Base-by-base conservation (phyloP, 1,140 invertebrate genomes). In the Paraescarpia echinospica region DNA sequence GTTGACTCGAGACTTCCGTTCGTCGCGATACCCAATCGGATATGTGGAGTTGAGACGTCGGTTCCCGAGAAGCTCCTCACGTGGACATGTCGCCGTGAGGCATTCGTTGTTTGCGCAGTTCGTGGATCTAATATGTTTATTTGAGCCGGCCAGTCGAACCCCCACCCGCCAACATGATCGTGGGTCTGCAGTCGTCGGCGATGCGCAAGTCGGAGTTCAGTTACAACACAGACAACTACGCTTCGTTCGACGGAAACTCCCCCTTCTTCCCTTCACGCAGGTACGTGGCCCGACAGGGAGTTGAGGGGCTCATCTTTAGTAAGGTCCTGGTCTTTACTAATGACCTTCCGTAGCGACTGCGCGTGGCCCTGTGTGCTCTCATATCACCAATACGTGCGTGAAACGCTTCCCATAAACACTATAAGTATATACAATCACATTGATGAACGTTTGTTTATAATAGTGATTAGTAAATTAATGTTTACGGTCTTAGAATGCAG, bases 141-240 rank as follows among this genome's bases (percentile, higher is more conserved):
- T 27, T 18, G 59, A 77, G 59, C 8, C 59, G 18, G 8, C 59
- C 12, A 31, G 89, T 34, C 89, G 4, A 2, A 34, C 89, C 18
- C 18, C 6, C n/a, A 34, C 14, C 89, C 35, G 89, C 18, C 89
- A 35, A 18, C 22, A 90, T 90, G 89, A 90, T 90, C 33, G 89
- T 90, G 14, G 89, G 89, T 31, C n/a, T 90, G 34, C 89, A 90
- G 89, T 34, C 89, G 33, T 90, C 89, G 89, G 89, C 89, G 18
- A 5, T 90, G 34, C 89, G 89, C 35, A 90, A 90, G 89, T 35
- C 89, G 89, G 35, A 90, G 33, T 90, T 35, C 27, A 35, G n/a
- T n/a, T 90, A 90, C n/a, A 34, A 90, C n/a, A 18, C 6, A 5
- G 89, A 34, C n/a, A 34, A 90, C 89, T 35, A 90, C 27, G n/a